A percentile compares a stretch with the other conserved stretches of the same genome.
Evolutionary conservation across 2,888 invertebrate genomes (phyloP).

Genomic region (Ochlodes sylvanus): DNA sequence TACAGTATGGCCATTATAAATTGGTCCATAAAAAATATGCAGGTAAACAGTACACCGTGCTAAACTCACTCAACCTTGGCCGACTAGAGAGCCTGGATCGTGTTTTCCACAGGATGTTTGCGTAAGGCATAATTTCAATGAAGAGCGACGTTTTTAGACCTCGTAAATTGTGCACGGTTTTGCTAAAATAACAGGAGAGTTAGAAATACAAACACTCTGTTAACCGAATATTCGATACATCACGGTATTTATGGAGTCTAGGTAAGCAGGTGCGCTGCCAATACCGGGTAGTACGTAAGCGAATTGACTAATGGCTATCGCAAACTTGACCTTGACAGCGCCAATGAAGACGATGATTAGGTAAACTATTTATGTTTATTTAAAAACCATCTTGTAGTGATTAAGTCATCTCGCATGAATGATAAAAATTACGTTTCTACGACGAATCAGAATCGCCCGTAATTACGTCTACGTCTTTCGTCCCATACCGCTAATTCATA

Average conservation of each 20-base stretch:
- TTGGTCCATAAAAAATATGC: slow-evolving; percentile 50
- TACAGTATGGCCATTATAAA: slow-evolving; percentile 49
- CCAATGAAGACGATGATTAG: slow-evolving; percentile 47
- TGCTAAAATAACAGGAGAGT: slow-evolving; percentile 42
- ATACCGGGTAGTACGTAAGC: slow-evolving; percentile 13
- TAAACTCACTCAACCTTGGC: slow-evolving; percentile 68
- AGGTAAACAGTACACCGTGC: slow-evolving; percentile 58
- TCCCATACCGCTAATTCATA: slow-evolving; percentile 41
- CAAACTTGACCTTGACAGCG: slow-evolving; percentile 47
- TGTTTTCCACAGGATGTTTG: slow-evolving; percentile 72
- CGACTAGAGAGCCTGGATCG: slow-evolving; percentile 62
- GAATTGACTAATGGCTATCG: slow-evolving; percentile 29
- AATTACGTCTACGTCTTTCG: slow-evolving; percentile 42
- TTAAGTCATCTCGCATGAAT: slow-evolving; percentile 63
- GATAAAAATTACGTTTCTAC: slow-evolving; percentile 49
- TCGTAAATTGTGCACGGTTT: slow-evolving; percentile 45
- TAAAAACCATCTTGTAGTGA: slow-evolving; percentile 51
- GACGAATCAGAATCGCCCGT: slow-evolving; percentile 44
- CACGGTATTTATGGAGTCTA: slow-evolving; percentile 31
- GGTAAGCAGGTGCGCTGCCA: slow-evolving; percentile 27
- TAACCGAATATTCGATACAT: slow-evolving; percentile 32
- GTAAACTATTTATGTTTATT: slow-evolving; percentile 42
- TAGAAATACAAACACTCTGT: slow-evolving; percentile 39
- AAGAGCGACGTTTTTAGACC: slow-evolving; percentile 42
- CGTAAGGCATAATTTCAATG: slow-evolving; percentile 52